phyloP scores from a whole-genome alignment of 2,888 invertebrate species.

The Eristalis arbustorum region DNA sequence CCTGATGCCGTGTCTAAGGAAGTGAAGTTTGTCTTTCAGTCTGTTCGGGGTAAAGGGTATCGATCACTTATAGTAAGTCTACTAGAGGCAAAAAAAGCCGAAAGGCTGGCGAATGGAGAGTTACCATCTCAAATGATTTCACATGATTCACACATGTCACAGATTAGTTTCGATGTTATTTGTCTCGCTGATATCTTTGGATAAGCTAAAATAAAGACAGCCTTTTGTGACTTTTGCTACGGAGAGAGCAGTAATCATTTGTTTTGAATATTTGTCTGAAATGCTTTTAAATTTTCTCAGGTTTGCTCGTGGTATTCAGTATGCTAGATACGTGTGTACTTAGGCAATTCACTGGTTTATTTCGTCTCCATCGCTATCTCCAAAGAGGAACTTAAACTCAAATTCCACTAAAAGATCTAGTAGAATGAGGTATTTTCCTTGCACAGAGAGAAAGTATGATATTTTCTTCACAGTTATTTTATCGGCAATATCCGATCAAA shows the following conservation, averaged over 20 bases:
- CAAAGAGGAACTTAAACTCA: neutral
- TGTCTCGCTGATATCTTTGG: conserved; percentile 36
- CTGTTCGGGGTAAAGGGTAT: conserved; percentile 75
- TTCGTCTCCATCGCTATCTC: conserved; percentile 18
- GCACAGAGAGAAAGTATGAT: conserved; percentile 23
- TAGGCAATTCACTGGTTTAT: conserved; percentile 1
- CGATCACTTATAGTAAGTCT: conserved; percentile 74
- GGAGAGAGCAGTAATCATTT: conserved; percentile 24
- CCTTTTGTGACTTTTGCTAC: conserved; percentile 7
- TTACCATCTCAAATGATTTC: conserved; percentile 46
- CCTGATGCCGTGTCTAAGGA: conserved; percentile 56
- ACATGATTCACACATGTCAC: neutral
- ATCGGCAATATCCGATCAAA: conserved; percentile 25
- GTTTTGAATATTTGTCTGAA: conserved; percentile 29
- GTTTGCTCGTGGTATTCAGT: conserved; percentile 1
- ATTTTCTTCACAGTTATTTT: conserved; percentile 27
- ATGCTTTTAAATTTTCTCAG: conserved; percentile 17
- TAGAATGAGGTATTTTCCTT: conserved; percentile 30
- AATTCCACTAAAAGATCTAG: conserved; percentile 19
- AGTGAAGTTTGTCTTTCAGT: conserved; percentile 72
- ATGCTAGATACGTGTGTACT: neutral
- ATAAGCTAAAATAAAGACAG: conserved; percentile 29
- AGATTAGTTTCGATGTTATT: conserved; percentile 36
- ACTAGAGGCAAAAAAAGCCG: conserved; percentile 75
- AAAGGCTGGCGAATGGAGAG: conserved; percentile 45